phyloP scores from a whole-genome alignment of 2,797 vertebrate genomes.

The Sciaenops ocellatus region DNA sequence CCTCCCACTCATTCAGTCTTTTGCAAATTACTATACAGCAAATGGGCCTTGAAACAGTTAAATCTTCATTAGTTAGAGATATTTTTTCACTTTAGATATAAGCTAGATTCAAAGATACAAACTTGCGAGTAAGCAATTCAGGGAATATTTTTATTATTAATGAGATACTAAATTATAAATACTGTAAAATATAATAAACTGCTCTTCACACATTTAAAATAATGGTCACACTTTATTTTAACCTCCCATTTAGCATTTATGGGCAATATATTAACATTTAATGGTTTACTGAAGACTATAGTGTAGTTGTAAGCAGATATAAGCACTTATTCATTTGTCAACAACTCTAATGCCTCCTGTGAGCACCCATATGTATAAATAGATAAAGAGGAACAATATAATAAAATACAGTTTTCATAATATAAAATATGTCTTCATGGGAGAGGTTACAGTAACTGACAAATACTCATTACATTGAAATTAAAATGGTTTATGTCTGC shows the following conservation, averaged over 20 bases:
- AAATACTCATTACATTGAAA: background rate
- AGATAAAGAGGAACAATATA: background rate
- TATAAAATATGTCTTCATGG: background rate
- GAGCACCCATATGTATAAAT: background rate
- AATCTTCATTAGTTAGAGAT: constrained; percentile 36
- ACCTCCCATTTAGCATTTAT: background rate
- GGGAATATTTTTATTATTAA: background rate
- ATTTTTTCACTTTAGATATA: constrained; percentile 22
- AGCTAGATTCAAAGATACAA: constrained; percentile 7
- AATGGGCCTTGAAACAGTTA: constrained; percentile 57
- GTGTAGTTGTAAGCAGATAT: background rate
- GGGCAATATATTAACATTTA: background rate
- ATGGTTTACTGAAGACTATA: background rate
- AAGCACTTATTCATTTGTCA: background rate
- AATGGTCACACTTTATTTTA: background rate
- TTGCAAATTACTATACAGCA: constrained; percentile 37
- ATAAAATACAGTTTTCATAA: background rate
- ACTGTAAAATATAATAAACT: background rate
- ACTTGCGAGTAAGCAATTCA: background rate
- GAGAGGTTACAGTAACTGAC: background rate
- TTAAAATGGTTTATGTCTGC: background rate
- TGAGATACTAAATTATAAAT: background rate
- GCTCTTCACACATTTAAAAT: background rate
- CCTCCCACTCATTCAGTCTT: constrained; percentile 46
- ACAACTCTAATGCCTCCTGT: background rate